Evolutionary conservation across 2,797 vertebrate genomes (phyloP).

Genomic region (Phataginus tricuspis): DNA sequence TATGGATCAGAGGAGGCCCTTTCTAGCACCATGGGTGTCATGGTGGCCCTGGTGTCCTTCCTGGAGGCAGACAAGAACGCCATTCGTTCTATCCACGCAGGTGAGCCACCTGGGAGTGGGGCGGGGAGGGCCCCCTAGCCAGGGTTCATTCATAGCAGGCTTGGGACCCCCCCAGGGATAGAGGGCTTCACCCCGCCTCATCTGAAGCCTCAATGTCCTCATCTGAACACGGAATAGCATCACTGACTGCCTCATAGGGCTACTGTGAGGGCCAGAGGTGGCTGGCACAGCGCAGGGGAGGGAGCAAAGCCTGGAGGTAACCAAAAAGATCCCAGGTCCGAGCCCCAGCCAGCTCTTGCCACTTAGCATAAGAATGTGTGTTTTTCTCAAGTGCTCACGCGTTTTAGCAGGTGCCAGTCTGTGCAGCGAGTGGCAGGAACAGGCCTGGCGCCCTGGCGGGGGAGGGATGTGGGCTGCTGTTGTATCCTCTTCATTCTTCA

Average conservation of each 20-base stretch:
- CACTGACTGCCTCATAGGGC: not conserved
- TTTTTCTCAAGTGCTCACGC: constrained; percentile 4
- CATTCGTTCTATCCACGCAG: constrained; percentile 97
- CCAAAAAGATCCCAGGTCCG: not conserved
- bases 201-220: not conserved
- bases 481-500: not conserved
- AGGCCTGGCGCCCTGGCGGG: not conserved
- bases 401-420: not conserved
- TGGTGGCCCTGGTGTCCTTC: constrained; percentile 98
- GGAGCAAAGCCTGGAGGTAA: not conserved
- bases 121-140: not conserved
- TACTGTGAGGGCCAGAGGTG: not conserved
- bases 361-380: not conserved
- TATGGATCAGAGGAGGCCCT: constrained; percentile 97
- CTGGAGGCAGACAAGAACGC: constrained; percentile 95
- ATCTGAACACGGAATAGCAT: not conserved
- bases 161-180: not conserved
- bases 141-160: not conserved
- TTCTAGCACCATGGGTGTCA: constrained; percentile 97
- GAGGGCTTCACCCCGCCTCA: not conserved
- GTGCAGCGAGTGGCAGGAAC: not conserved
- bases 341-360: not conserved
- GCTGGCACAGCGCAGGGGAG: no score
- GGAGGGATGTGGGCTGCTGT: not conserved
- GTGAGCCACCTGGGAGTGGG: constrained; percentile 81